Base-by-base conservation (phyloP, 2,797 vertebrate genomes). In the Sorex maritimensis region DNA sequence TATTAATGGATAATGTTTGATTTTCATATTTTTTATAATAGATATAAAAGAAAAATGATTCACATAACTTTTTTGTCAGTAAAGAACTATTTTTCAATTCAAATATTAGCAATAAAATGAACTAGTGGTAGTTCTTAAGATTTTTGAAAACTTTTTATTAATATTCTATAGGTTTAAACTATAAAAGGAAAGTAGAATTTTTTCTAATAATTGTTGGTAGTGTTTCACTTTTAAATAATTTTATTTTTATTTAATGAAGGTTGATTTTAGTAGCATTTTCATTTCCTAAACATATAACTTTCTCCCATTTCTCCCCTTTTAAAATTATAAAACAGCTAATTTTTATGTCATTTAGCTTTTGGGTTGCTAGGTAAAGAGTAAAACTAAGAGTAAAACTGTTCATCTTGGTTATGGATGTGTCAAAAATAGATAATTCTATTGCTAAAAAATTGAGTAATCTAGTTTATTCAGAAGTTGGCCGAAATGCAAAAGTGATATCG, bases 311-410 rank as follows among this genome's bases (percentile, higher is more conserved):
- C 19, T 69, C 28, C 30, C 7, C 55, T 49, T 86, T 87, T 52
- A 28, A 85, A 89, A 75, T 38, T 44, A 28, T 9, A 5, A 74
- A 12, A 14, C 5, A 82, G 3, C 28, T 88, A 58, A 71, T 88
- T 85, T 94, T 92, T 46, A 68, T 82, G 85, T 38, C 23, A 21
- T 44, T 86, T 72, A 71, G 49, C 26, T 72, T 86, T 93, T 86
- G 85, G 77, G 49, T 73, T 65, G 24, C 23, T 69, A 12, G 83
- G 2, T 69, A 68, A 11, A 84, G 2, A 68, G 3, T 58, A 73
- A 21, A 92, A 11, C 17, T 41, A 73, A 93, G 68, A 75, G 15
- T n/a, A 85, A 72, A 81, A n/a, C n/a, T 83, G 8, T 67, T 89
- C n/a, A 8, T 74, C 28, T 3, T 83, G n/a, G 41, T n/a, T 78